Evolutionary conservation across 2,797 vertebrate species (phyloP), one percentile per base, ranked within the genome.

Genomic region (Mastacembelus armatus): DNA sequence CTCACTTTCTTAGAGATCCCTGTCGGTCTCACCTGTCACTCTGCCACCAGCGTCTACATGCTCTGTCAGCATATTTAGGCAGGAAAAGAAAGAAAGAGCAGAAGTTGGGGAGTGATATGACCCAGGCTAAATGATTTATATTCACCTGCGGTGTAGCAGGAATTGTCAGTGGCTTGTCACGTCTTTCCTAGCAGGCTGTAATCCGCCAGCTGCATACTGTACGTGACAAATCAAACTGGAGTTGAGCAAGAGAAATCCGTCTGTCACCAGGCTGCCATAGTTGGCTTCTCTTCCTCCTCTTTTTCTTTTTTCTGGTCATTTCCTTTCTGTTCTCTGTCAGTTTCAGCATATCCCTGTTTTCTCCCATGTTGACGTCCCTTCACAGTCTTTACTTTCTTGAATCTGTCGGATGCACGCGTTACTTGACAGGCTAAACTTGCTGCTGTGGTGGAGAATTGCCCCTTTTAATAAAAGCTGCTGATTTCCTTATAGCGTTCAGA

Each of bases 1-100:
- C 68, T 12, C n/a, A 16, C 45, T 35, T 70, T 47, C 50, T 35
- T 16, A 9, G 30, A 18, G 10, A 74, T 78, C 60, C 40, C 71
- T 66, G 81, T 78, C n/a, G 56, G 49, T 44, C 59, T 52, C 21
- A 1, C 12, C 68, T 67, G 77, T 76, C 74, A 63, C 45, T 78
- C 61, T 9, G 2, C 12, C 24, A 3, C 51, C 19, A 1, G 16
- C 1, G 52, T 14, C 52, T 60, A 57, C 0, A 5, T 2, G 43
- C 81, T 68, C 47, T 18, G 71, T 77, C 81, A 81, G 77, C 79
- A 71, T 40, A 54, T 74, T 67, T 29, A 62, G 18, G 61, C 48
- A 7, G 1, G 0, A 10, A 0, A 29, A 10, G 63, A 14, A 50
- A 48, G 12, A n/a, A 7, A 42, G 15, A 32, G 51, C 33, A 30